phyloP scores from a whole-genome alignment of 1,140 invertebrate species.

The Apis cerana region DNA sequence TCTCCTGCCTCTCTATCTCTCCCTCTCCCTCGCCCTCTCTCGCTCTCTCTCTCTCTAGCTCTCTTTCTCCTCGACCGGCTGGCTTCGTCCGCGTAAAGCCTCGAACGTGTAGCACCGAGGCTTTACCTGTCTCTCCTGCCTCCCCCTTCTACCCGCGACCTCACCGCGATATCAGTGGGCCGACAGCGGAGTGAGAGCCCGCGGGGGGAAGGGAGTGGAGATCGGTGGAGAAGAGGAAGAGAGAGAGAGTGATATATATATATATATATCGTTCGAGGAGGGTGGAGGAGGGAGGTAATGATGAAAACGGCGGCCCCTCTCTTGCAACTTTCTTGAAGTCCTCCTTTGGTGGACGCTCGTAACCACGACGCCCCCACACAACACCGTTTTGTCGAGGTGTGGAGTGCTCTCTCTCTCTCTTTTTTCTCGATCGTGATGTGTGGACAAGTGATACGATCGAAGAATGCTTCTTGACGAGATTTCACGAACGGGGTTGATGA shows the following conservation, averaged over 20 bases:
- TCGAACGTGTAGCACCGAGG: slow-evolving; percentile 50
- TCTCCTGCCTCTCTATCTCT: slow-evolving; percentile 55
- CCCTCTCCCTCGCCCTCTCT: slow-evolving; percentile 39
- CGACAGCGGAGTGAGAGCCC: slow-evolving; percentile 25
- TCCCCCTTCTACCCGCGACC: slow-evolving; percentile 62
- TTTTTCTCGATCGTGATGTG: too few relatives aligned
- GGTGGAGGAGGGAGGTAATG: slow-evolving; percentile 15
- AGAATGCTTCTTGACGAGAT: background rate
- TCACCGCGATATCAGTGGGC: slow-evolving; percentile 64
- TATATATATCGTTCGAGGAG: background rate
- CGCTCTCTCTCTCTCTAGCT: too few relatives aligned
- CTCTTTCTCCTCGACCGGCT: slow-evolving; percentile 53
- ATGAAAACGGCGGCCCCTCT: slow-evolving; percentile 60
- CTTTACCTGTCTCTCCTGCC: slow-evolving; percentile 61
- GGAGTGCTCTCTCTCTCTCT: background rate
- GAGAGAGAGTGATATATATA: slow-evolving; percentile 13
- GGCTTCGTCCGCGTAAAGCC: slow-evolving; percentile 56
- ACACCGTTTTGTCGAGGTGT: background rate
- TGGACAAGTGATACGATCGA: background rate
- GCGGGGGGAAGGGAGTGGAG: background rate
- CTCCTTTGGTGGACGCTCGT: slow-evolving; percentile 42
- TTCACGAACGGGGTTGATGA: too few relatives aligned
- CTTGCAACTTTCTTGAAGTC: slow-evolving; percentile 55
- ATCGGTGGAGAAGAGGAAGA: background rate
- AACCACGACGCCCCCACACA: slow-evolving; percentile 52